Evolutionary conservation across 1,140 invertebrate genomes (phyloP), one percentile per base, ranked within the genome.

Genomic region (Asbolus verrucosus): DNA sequence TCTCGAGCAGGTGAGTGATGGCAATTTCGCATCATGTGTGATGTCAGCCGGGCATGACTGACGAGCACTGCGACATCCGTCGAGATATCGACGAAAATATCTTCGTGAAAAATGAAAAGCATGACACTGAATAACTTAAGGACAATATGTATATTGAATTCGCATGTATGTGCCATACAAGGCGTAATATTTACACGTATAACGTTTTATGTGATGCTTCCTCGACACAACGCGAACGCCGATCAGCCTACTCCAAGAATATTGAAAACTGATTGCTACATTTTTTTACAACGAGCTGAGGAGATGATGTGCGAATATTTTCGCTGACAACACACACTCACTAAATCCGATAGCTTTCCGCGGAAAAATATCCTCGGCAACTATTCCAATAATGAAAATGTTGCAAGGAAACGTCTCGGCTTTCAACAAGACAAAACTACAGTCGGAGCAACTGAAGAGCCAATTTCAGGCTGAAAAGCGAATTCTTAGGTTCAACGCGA

Each of bases 91-190:
- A 70, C 33, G 61, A 70, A 67, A 66, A 70, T 39, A 70, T 65
- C 60, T 15, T 62, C 43, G 61, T 68, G 66, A 69, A 72, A 72
- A 72, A 69, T 72, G 66, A 72, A 68, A 66, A 63, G 59, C 70
- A 72, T 72, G 70, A 68, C 67, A 41, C 19, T 68, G 70, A 72
- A 72, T 72, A 72, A 72, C 66, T 72, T 72, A 72, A 61, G 46
- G 39, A 72, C 66, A 65, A 72, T 65, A 68, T 72, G 61, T 69
- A 69, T 68, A 65, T 70, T 65, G 39, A 54, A 62, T 62, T 41
- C 38, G 54, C 33, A 69, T 41, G 30, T 50, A 66, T 39, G 39
- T 66, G 41, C 50, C 38, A 46, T 65, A 46, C 41, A 24, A 31
- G 16, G 15, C 8, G 30, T 19, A 13, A 62, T 69, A 27, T 46